Evolutionary conservation across 2,888 invertebrate species (phyloP), one percentile per base, ranked within the genome.

Genomic region (Drosophila neonasuta): DNA sequence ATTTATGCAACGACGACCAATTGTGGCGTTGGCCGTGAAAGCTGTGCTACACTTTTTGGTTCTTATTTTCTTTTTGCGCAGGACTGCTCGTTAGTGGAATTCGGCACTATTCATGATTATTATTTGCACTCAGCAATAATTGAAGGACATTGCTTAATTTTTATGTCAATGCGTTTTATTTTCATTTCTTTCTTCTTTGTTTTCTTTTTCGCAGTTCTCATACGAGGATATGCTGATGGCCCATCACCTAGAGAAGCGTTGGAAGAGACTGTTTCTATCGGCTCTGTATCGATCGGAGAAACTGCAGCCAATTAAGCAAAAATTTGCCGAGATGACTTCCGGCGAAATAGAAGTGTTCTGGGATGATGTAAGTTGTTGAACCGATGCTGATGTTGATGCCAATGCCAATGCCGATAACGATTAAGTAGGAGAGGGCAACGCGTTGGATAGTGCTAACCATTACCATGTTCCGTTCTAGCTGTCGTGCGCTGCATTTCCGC

Each of bases 271-370:
- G 10, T 94, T 94, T 82, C 92, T 94, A 56, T 93, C 94, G 0
- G 94, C 95, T 0, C 88, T 96, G 6, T 95, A 94, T 90, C 92
- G 95, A 58, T 93, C 93, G 10, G 93, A 93, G 67, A 94, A 94
- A 2, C 90, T 96, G 39, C 94, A 95, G 85, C 93, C 94, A 59
- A 96, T 96, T n/a, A 97, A 97, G 88, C 95, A 95, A 58, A 94
- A 96, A 85, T 98, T 97, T 91, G 95, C 96, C 9, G 94, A 95
- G 86, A 92, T 97, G 83, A 97, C 96, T 36, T 92, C 94, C 54
- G 91, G 93, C 0, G 95, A 97, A 90, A 97, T 97, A 70, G 75
- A 82, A 5, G 65, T 71, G 7, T 91, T 91, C 73, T 88, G 88
- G 68, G 68, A 79, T 51, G 90, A 91, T 87, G 91, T 91, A 83